Evolutionary conservation across 2,888 invertebrate species (phyloP), one percentile per base, ranked within the genome.

Genomic region (Unio delphinus): DNA sequence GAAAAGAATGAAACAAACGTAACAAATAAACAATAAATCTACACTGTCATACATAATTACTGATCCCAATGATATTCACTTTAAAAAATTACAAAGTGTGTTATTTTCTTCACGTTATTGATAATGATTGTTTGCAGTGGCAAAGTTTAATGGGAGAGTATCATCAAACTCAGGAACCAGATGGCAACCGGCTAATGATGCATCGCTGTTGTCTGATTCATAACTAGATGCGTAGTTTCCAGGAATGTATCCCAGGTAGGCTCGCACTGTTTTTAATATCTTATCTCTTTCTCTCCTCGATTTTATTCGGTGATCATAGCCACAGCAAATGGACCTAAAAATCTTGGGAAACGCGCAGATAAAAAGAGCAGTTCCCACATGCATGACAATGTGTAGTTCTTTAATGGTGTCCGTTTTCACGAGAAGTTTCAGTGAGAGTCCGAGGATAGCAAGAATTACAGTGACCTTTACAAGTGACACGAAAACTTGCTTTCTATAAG

Each of bases 291-390:
- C 28, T 18, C 56, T 67, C 23, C 23, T 71, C 26, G 62, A 61
- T 17, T 26, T 62, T 11, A 64, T 56, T n/a, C 59, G 68, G 11
- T 55, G 26, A 6, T 61, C 55, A 7, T 23, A 54, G 6, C 34
- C 55, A 17, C 60, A 57, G 54, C 73, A 78, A 56, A 74, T 66
- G 2, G 72, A 70, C 64, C 70, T 75, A 28, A 75, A 8, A 23
- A 80, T 67, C 23, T 76, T 72, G 1, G 80, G 80, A 17, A 80
- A 61, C 18, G 74, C 73, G 58, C 80, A 78, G 0, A 76, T 74
- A 23, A 80, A 74, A 18, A 80, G 58, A 8, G 80, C 74, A 3
- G 80, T 78, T 18, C 73, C 73, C 1, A 78, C 73, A 45, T 80
- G 78, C 66, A 76, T 77, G 8, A 77, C 56, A 11, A 73, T 62